Evolutionary conservation across 2,888 invertebrate genomes (phyloP).

Genomic region (Embidobia sp.): DNA sequence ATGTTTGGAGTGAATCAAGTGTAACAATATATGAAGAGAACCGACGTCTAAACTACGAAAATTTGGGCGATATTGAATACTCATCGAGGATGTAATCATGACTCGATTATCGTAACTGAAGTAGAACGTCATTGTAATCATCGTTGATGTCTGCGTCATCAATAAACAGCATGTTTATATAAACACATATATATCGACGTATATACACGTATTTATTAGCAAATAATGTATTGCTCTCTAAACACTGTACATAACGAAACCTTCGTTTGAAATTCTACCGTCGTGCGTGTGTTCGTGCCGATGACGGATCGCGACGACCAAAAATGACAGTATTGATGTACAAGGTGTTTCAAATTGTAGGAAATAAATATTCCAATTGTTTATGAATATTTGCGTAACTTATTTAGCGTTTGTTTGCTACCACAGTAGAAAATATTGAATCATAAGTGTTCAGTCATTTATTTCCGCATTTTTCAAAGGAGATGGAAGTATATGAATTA

Average conservation of each 20-base stretch:
- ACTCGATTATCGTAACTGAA: constrained; percentile 44
- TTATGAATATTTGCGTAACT: constrained; percentile 20
- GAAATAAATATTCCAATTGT: constrained; percentile 61
- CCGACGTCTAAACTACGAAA: constrained; percentile 23
- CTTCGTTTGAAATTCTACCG: constrained; percentile 21
- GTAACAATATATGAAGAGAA: constrained; percentile 15
- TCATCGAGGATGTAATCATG: constrained; percentile 42
- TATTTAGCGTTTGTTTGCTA: too few relatives aligned
- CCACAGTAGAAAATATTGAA: too few relatives aligned
- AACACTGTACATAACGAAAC: constrained; percentile 54
- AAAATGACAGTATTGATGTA: constrained; percentile 65
- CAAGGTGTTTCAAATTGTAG: constrained; percentile 57
- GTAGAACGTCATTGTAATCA: constrained; percentile 56
- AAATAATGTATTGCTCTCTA: constrained; percentile 60
- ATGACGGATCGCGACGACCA: constrained; percentile 45
- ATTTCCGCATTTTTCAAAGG: too few relatives aligned
- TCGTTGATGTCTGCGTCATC: constrained; percentile 57
- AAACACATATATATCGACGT: constrained; percentile 20
- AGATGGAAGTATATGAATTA: too few relatives aligned
- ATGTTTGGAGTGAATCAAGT: constrained; percentile 2
- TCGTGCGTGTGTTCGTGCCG: constrained; percentile 34
- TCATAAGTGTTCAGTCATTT: too few relatives aligned
- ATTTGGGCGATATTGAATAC: constrained; percentile 30
- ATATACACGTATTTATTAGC: constrained; percentile 51
- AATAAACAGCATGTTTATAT: constrained; percentile 58